Percentiles rank a stretch among this genome's conserved stretches.
phyloP scores from a whole-genome alignment of 2,888 invertebrate species.

The Celastrina argiolus region DNA sequence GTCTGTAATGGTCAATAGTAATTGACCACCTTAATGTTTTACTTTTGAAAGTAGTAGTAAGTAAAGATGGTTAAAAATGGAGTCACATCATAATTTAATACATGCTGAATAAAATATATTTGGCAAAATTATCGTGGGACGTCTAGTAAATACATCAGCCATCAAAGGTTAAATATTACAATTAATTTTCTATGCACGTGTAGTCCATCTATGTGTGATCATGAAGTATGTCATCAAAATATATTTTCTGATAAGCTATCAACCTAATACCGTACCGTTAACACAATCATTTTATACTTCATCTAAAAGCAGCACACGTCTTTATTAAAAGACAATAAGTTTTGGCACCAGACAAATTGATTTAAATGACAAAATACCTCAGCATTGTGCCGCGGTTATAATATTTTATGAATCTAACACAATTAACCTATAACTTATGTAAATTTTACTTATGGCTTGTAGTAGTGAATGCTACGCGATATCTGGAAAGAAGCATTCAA shows the following conservation, averaged over 20 bases:
- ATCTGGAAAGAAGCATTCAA: not conserved
- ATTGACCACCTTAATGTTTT: too few relatives aligned
- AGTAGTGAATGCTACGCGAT: not conserved
- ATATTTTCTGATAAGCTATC: too few relatives aligned
- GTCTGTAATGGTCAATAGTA: not conserved
- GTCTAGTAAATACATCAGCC: not conserved
- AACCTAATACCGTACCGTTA: not conserved
- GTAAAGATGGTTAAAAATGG: not conserved
- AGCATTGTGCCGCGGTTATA: constrained; percentile 1
- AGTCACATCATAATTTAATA: too few relatives aligned
- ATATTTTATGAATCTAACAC: constrained; percentile 16
- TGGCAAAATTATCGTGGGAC: not conserved
- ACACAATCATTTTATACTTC: not conserved
- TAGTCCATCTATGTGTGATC: too few relatives aligned
- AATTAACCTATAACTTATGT: constrained; percentile 13
- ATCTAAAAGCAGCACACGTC: not conserved
- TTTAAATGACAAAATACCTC: constrained; percentile 6
- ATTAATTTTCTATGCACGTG: too few relatives aligned
- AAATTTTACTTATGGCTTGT: not conserved
- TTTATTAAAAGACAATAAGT: not conserved
- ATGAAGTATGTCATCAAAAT: too few relatives aligned
- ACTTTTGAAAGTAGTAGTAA: not conserved
- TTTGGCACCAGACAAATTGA: constrained; percentile 5
- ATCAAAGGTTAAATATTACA: too few relatives aligned
- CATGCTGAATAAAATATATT: not conserved